Percentiles rank a stretch among this genome's conserved stretches.
phyloP scores from a whole-genome alignment of 2,888 invertebrate species.

The Mythimna albipuncta region DNA sequence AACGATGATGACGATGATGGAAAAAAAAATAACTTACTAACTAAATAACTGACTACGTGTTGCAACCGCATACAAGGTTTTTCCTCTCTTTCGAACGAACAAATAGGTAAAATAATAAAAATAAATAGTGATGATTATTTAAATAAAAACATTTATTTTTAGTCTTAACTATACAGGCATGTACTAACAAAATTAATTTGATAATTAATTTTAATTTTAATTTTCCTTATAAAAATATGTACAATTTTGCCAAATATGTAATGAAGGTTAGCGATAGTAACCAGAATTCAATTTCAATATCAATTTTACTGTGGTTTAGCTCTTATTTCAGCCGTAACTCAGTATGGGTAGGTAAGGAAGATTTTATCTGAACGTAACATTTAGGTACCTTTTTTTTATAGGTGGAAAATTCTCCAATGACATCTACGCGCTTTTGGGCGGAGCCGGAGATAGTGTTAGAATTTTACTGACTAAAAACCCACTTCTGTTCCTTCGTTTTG shows the following conservation, averaged over 20 bases:
- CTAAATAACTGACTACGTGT: no score
- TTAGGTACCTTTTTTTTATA: neutral
- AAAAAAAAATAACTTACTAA: neutral
- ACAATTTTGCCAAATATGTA: slow-evolving; percentile 20
- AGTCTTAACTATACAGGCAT: slow-evolving; percentile 7
- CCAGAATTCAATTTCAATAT: neutral
- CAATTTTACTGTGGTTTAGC: neutral
- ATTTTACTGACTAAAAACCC: no score
- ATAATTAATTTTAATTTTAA: slow-evolving; percentile 29
- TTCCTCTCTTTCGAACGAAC: slow-evolving; percentile 20
- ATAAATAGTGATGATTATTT: slow-evolving; percentile 22
- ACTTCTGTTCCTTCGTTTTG: no score
- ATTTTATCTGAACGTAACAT: neutral
- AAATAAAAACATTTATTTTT: slow-evolving; percentile 42
- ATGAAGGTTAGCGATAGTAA: neutral
- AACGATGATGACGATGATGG: no score
- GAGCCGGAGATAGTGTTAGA: no score
- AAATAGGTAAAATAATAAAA: slow-evolving; percentile 25
- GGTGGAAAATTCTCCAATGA: no score
- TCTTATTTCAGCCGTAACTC: neutral
- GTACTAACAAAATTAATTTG: slow-evolving; percentile 29
- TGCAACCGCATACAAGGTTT: slow-evolving; percentile 13
- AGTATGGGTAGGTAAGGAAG: neutral
- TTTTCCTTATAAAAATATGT: slow-evolving; percentile 41
- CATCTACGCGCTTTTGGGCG: no score